These are phyloP conservation scores for Cariama cristata DNA, from an alignment of 2,113 vertebrate genomes.

Conservation along the genomic window DNA sequence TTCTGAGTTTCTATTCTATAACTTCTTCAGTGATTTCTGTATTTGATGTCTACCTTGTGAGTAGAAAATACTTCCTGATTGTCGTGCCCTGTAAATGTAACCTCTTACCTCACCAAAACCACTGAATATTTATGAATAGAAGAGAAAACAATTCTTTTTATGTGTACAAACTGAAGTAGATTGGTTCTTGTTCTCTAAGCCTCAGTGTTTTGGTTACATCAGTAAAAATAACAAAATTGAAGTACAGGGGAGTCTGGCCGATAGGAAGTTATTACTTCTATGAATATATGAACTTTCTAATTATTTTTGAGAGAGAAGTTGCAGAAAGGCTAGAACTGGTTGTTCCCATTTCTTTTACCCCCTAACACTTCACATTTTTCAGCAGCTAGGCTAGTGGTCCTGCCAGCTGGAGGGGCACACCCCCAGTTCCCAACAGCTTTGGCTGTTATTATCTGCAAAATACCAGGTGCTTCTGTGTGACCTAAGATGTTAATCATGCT, in stretches of 20 bases:
- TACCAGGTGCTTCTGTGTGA: background rate
- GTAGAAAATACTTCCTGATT: background rate
- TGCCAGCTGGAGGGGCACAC: background rate
- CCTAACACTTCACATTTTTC: background rate
- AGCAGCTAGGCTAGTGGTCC: background rate
- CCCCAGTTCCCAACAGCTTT: background rate
- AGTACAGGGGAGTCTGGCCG: background rate
- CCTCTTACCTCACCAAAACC: background rate
- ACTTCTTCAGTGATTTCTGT: background rate
- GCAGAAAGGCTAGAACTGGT: background rate
- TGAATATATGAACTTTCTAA: background rate
- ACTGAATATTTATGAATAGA: background rate
- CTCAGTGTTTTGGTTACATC: background rate
- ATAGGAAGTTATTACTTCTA: background rate
- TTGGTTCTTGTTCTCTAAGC: background rate
- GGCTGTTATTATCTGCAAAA: background rate
- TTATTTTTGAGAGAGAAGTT: background rate
- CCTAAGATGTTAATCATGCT: background rate
- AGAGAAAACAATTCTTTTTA: background rate
- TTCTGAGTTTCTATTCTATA: background rate
- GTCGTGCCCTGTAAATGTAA: background rate
- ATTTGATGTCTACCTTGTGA: background rate
- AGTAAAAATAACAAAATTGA: background rate
- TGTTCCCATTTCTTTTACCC: background rate
- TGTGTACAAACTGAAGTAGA: background rate